Evolutionary conservation across 2,888 invertebrate species (phyloP).

Genomic region (Xanthorhoe spadicearia): DNA sequence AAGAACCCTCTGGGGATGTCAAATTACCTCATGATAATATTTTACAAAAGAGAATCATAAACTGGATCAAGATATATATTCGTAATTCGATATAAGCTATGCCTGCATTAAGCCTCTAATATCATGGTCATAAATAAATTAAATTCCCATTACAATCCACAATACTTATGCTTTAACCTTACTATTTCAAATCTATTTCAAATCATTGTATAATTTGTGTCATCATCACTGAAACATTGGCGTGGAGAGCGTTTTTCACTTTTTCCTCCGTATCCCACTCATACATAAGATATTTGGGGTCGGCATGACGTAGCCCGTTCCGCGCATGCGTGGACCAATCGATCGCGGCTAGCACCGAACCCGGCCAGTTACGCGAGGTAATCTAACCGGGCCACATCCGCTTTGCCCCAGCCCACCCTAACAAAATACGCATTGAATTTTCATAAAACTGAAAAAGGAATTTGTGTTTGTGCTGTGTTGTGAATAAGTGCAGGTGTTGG

Average conservation of each 20-base stretch:
- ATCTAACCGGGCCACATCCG: conserved; percentile 51
- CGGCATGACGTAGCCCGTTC: conserved; percentile 65
- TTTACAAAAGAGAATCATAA: background rate
- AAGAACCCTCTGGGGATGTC: background rate
- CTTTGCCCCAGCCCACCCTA: conserved; percentile 54
- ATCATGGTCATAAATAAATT: too few relatives aligned
- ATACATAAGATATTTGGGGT: conserved; percentile 82
- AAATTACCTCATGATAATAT: background rate
- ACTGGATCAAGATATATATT: too few relatives aligned
- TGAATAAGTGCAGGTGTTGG: conserved; percentile 33
- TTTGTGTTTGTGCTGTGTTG: conserved; percentile 55
- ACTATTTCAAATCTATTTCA: background rate
- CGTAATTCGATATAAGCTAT: too few relatives aligned
- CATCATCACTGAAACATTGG: conserved; percentile 31
- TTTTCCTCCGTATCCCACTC: conserved; percentile 70
- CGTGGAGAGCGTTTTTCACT: conserved; percentile 61
- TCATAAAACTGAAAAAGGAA: conserved; percentile 25
- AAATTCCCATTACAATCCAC: too few relatives aligned
- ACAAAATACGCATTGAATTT: conserved; percentile 70
- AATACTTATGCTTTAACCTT: background rate
- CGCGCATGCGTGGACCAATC: conserved; percentile 77
- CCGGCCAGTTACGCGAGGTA: conserved; percentile 70
- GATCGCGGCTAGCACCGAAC: conserved; percentile 69
- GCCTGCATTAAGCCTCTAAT: too few relatives aligned
- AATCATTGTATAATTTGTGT: background rate